Evolutionary conservation across 1,140 invertebrate species (phyloP).

Genomic region (Amphibalanus amphitrite): DNA sequence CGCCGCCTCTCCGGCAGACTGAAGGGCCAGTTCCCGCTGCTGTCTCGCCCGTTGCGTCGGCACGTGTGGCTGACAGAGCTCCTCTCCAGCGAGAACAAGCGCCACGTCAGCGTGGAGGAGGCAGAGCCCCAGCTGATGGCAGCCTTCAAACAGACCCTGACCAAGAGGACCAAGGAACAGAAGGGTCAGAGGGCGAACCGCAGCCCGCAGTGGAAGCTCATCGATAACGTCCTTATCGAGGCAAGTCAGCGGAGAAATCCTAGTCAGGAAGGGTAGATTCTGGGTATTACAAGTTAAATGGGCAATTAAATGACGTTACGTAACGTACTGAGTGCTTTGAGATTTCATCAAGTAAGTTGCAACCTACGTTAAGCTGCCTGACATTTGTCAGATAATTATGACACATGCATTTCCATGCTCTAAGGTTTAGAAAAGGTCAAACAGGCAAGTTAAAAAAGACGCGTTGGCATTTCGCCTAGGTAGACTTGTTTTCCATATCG

Average conservation of each 20-base stretch:
- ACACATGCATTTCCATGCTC: too few relatives aligned
- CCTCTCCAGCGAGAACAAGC: constrained; percentile 5
- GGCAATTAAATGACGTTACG: too few relatives aligned
- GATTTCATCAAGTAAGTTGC: too few relatives aligned
- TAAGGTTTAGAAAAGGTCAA: too few relatives aligned
- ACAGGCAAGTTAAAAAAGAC: too few relatives aligned
- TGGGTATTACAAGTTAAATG: too few relatives aligned
- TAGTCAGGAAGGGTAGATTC: too few relatives aligned
- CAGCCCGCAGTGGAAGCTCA: constrained; percentile 13
- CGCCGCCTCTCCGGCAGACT: not conserved
- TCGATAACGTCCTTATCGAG: constrained; percentile 19
- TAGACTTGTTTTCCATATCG: too few relatives aligned
- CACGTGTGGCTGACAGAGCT: constrained; percentile 8
- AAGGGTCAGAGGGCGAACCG: constrained; percentile 12
- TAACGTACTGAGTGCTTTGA: too few relatives aligned
- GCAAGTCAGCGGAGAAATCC: constrained; percentile 13
- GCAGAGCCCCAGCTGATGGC: constrained; percentile 7
- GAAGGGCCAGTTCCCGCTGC: constrained; percentile 3
- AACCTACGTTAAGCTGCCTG: too few relatives aligned
- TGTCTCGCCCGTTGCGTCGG: constrained; percentile 4
- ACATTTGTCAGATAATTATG: too few relatives aligned
- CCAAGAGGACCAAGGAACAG: constrained; percentile 17
- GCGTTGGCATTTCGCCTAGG: too few relatives aligned
- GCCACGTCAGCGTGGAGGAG: constrained; percentile 5
- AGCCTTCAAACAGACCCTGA: constrained; percentile 15